phyloP scores from a whole-genome alignment of 2,888 invertebrate genomes.

The Drosophila fungiperda region DNA sequence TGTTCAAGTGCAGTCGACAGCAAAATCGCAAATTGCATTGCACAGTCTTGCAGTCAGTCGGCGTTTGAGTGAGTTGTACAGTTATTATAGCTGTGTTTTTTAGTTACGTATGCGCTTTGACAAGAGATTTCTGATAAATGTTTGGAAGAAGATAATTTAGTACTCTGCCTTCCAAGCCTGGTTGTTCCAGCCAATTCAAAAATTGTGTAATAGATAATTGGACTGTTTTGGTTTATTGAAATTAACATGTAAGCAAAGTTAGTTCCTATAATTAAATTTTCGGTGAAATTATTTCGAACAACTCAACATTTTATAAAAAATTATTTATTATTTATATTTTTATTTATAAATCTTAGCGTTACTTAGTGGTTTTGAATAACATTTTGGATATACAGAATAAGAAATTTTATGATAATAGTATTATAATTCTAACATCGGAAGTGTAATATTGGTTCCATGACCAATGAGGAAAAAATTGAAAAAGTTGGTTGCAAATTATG shows the following conservation, averaged over 20 bases:
- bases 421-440: neutral
- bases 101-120: neutral
- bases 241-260: neutral
- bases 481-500: too few relatives aligned
- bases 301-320: neutral
- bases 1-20: constrained; percentile 14
- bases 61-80: constrained; percentile 1
- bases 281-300: neutral
- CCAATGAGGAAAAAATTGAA: too few relatives aligned
- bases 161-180: neutral
- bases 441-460: neutral
- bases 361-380: too few relatives aligned
- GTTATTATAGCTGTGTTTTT: neutral
- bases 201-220: neutral
- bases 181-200: neutral
- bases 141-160: neutral
- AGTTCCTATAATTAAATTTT: neutral
- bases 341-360: too few relatives aligned
- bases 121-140: neutral
- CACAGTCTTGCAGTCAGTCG: constrained; percentile 37
- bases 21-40: constrained; percentile 53
- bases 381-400: neutral
- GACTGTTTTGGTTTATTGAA: neutral
- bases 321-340: neutral
- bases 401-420: neutral